Percentiles rank a stretch among this genome's conserved stretches.
Evolutionary conservation across 2,113 vertebrate species (phyloP).

Genomic region (Synodontis membranacea): DNA sequence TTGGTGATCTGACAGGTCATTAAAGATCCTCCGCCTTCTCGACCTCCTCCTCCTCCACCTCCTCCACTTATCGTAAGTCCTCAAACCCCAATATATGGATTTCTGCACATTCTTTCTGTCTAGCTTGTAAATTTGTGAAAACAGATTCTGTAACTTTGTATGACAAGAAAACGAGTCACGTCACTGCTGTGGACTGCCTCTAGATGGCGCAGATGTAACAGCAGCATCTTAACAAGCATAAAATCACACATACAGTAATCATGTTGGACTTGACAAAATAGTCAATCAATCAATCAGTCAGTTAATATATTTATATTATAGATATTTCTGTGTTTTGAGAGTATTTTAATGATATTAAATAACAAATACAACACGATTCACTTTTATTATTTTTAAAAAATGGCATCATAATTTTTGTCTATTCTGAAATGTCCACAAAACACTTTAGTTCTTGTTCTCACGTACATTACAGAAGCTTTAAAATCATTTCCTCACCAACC

Average conservation of each 20-base stretch:
- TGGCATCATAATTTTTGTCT: no score
- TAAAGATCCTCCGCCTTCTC: constrained; percentile 85
- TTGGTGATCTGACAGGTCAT: constrained; percentile 79
- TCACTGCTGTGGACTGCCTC: background rate
- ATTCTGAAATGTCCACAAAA: no score
- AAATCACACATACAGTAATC: background rate
- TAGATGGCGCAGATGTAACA: background rate
- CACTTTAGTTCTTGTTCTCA: no score
- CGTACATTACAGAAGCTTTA: no score
- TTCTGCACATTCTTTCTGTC: background rate
- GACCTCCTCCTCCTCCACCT: constrained; percentile 77
- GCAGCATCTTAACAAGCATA: background rate
- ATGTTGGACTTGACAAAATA: no score
- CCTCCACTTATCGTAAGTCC: constrained; percentile 80
- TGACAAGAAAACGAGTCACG: background rate
- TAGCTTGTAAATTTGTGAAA: background rate
- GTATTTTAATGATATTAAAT: no score
- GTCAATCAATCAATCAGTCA: no score
- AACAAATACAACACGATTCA: no score
- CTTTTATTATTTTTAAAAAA: no score
- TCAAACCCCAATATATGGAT: background rate
- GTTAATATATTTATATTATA: no score
- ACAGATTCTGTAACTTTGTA: background rate
- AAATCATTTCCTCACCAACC: no score
- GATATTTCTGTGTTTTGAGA: no score